These are phyloP conservation scores for Rhabdomys dilectus DNA, from an alignment of 2,113 vertebrate genomes.

Conservation along the genomic window DNA sequence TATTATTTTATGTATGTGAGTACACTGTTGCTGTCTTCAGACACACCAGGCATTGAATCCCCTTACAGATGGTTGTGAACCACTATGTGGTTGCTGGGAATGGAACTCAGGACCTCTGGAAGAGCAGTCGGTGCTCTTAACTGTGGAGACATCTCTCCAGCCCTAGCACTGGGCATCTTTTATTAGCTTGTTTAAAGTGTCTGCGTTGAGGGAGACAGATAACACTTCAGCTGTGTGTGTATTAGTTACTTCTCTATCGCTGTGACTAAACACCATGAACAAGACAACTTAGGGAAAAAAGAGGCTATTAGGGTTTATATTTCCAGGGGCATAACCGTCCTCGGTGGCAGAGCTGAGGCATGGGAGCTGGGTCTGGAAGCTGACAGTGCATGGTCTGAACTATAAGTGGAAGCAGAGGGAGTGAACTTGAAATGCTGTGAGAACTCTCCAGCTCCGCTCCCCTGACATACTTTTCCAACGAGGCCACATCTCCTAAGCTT, in stretches of 20 bases:
- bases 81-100: too few species aligned
- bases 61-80: too few species aligned
- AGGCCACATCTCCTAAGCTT: background rate
- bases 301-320: background rate
- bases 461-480: background rate
- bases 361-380: background rate
- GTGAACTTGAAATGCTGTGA: background rate
- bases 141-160: too few species aligned
- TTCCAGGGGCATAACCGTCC: background rate
- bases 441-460: too few species aligned
- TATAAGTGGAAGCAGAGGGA: background rate
- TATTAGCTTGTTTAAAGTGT: background rate
- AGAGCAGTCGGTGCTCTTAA: too few species aligned
- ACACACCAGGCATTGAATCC: too few species aligned
- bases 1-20: too few species aligned
- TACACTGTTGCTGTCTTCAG: too few species aligned
- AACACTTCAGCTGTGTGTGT: too few species aligned
- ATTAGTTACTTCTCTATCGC: background rate
- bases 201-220: background rate
- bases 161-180: background rate
- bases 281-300: background rate
- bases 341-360: background rate
- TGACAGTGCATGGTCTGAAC: background rate
- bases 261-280: background rate
- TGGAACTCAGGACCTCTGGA: too few species aligned